Evolutionary conservation across 1,140 invertebrate species (phyloP).

Genomic region (Drosophila melanica): DNA sequence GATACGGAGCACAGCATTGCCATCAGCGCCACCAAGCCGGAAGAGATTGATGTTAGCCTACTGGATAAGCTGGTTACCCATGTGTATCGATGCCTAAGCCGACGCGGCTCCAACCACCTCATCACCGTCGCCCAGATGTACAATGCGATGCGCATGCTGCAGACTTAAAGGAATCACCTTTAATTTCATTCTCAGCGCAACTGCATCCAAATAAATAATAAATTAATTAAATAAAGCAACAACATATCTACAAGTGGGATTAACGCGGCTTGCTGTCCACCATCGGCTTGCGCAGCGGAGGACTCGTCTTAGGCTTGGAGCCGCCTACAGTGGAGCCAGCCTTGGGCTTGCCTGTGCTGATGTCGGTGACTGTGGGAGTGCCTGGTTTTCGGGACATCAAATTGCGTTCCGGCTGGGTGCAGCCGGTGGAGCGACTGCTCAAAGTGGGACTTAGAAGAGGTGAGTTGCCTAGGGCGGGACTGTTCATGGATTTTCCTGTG

Average conservation of each 20-base stretch:
- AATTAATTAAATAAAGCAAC: background rate
- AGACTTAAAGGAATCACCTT: conserved; percentile 55
- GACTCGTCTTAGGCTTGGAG: background rate
- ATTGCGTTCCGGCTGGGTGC: background rate
- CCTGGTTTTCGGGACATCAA: no score
- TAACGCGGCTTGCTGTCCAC: background rate
- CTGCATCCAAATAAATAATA: conserved; percentile 3
- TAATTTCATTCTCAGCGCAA: conserved; percentile 28
- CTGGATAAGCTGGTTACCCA: conserved; percentile 65
- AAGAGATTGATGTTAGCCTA: conserved; percentile 67
- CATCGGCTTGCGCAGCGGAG: background rate
- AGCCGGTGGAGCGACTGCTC: background rate
- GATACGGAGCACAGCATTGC: conserved; percentile 45
- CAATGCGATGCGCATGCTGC: conserved; percentile 74
- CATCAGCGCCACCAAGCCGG: conserved; percentile 64
- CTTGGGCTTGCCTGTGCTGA: background rate
- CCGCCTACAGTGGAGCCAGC: background rate
- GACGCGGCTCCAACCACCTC: conserved; percentile 58
- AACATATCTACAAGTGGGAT: background rate
- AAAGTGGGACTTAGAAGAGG: no score
- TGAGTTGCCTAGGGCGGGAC: background rate
- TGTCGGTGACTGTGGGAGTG: no score
- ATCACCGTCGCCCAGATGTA: conserved; percentile 77
- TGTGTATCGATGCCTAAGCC: conserved; percentile 62
- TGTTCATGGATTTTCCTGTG: no score